phyloP scores from a whole-genome alignment of 2,113 vertebrate genomes.

The Felis chaus region DNA sequence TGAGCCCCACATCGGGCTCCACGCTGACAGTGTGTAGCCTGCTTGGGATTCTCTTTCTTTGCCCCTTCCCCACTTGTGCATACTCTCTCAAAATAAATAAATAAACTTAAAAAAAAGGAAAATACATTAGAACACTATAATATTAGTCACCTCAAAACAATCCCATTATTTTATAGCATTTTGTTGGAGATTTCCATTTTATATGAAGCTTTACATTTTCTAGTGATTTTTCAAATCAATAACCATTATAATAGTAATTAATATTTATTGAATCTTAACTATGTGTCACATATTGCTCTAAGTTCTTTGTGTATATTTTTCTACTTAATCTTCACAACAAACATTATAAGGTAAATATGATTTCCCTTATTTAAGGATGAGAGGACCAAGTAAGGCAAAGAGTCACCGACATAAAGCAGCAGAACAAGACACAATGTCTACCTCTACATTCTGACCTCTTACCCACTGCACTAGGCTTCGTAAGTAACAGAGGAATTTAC shows the following conservation, averaged over 20 bases:
- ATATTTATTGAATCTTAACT: not conserved
- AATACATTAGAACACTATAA: not conserved
- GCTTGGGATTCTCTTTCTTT: too few species aligned
- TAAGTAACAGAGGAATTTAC: not conserved
- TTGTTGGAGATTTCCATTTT: not conserved
- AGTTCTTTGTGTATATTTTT: not conserved
- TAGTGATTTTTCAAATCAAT: not conserved
- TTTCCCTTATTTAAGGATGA: not conserved
- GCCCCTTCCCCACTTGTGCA: too few species aligned
- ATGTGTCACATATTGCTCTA: not conserved
- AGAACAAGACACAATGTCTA: not conserved
- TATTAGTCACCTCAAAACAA: not conserved
- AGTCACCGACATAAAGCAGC: not conserved
- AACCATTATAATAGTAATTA: conserved; percentile 35
- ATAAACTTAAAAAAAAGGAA: not conserved
- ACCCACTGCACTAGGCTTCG: not conserved
- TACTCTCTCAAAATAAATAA: too few species aligned
- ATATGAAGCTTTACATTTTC: not conserved
- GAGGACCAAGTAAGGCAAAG: not conserved
- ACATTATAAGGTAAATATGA: not conserved
- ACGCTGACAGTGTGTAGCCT: too few species aligned
- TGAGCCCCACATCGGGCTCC: too few species aligned
- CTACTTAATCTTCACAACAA: conserved; percentile 13
- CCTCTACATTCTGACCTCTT: not conserved
- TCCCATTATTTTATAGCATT: not conserved